These are phyloP conservation scores for Zeus faber DNA, from an alignment of 2,113 vertebrate genomes.

Conservation along the genomic window DNA sequence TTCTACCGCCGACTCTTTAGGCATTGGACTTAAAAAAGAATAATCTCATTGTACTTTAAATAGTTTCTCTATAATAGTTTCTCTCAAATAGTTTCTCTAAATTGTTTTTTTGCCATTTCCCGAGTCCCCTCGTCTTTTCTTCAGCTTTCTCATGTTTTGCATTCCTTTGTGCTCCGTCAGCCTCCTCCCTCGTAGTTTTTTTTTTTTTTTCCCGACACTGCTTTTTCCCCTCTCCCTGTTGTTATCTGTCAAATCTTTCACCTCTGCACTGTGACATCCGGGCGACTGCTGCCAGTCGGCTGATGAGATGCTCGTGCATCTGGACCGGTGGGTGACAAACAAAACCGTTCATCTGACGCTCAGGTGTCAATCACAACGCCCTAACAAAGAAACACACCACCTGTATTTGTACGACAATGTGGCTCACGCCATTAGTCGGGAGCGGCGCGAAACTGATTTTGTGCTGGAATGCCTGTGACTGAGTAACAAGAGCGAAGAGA, in stretches of 20 bases:
- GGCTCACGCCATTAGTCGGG: no score
- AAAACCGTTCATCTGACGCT: no score
- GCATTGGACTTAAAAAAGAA: slow-evolving; percentile 4
- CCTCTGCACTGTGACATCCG: no score
- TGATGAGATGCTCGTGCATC: neutral
- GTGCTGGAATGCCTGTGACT: no score
- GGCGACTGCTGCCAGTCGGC: neutral
- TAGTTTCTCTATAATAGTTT: no score
- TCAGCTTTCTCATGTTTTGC: slow-evolving; percentile 9
- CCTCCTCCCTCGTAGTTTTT: neutral
- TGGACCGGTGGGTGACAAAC: no score
- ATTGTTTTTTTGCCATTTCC: slow-evolving; percentile 8
- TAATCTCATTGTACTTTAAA: no score
- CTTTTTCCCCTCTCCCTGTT: neutral
- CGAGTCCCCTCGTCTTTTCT: slow-evolving; percentile 9
- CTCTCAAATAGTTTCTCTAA: no score
- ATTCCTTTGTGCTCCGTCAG: neutral
- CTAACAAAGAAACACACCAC: slow-evolving; percentile 7
- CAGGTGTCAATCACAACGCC: slow-evolving; percentile 2
- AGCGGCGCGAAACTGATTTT: no score
- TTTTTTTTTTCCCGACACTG: neutral
- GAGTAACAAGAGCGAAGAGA: no score
- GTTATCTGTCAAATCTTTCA: slow-evolving; percentile 1
- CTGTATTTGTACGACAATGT: slow-evolving; percentile 12
- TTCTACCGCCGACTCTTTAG: slow-evolving; percentile 6